Evolutionary conservation across 2,113 vertebrate genomes (phyloP).

Genomic region (Cepphus grylle): DNA sequence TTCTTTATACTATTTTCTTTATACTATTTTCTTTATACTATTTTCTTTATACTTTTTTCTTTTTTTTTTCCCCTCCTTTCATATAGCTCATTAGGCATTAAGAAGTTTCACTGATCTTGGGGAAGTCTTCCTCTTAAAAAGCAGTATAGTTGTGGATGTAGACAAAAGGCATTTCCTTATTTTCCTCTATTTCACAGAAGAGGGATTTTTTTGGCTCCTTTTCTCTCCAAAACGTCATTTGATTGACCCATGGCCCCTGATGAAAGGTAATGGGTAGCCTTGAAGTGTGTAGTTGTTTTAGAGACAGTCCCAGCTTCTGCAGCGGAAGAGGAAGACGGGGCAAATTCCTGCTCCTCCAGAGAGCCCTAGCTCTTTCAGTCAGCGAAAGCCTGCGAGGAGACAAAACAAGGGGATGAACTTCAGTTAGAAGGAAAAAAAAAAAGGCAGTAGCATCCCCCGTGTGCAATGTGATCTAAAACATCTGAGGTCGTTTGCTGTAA

Average conservation of each 20-base stretch:
- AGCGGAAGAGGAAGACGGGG: background rate
- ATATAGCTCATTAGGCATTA: background rate
- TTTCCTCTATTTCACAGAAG: background rate
- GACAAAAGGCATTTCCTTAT: background rate
- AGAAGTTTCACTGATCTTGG: background rate
- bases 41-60: background rate
- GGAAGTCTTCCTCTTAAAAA: background rate
- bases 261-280: background rate
- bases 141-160: background rate
- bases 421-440: background rate
- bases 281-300: background rate
- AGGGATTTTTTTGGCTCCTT: background rate
- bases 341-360: background rate
- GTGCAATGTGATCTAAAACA: background rate
- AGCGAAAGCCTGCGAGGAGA: background rate
- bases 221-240: background rate
- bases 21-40: too few species aligned
- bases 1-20: too few species aligned
- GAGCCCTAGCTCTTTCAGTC: rapidly evolving
- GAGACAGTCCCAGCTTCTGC: background rate
- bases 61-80: background rate
- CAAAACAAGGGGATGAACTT: background rate
- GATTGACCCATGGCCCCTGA: background rate
- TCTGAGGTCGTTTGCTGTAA: background rate
- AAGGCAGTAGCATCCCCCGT: background rate